Conservation (phyloP, 2,888 invertebrate genomes). For the Conus canariensis region DNA sequence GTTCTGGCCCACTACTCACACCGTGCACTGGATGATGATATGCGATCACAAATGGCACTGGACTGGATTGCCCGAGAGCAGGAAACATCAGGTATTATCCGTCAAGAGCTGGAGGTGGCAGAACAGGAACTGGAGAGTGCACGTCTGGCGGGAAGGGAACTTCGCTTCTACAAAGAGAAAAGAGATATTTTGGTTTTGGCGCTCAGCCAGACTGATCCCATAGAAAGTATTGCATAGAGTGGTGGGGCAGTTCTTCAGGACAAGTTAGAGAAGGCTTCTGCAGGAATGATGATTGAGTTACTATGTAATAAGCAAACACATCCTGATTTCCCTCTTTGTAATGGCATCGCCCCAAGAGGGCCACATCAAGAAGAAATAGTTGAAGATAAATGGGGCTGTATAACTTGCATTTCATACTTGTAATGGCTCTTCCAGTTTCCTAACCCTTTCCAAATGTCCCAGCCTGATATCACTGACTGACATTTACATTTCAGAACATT, state of each 20-base stretch:
- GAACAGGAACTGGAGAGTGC: conserved; percentile 92
- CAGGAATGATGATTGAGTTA: too few species aligned
- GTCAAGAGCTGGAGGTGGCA: conserved; percentile 89
- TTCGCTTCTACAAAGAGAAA: conserved; percentile 96
- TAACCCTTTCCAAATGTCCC: too few species aligned
- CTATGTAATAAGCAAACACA: too few species aligned
- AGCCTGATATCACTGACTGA: too few species aligned
- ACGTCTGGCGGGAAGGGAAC: conserved; percentile 91
- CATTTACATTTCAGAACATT: too few species aligned
- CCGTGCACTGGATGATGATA: conserved; percentile 91
- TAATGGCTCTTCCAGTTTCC: too few species aligned
- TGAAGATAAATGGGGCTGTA: too few species aligned
- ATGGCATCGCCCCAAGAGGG: too few species aligned
- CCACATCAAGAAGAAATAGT: too few species aligned
- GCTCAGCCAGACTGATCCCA: conserved; percentile 86
- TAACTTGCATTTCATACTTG: too few species aligned
- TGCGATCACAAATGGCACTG: conserved; percentile 94
- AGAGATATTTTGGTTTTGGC: conserved; percentile 95
- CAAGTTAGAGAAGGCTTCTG: too few species aligned
- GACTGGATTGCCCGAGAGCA: conserved; percentile 92
- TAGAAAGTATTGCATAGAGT: conserved; percentile 69
- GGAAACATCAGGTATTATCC: conserved; percentile 86
- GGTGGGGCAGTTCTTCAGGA: background rate
- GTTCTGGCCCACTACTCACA: conserved; percentile 54
- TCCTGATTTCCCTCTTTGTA: too few species aligned